Conservation (phyloP, 2,113 vertebrate genomes). For the Psittacula cyanocephala region DNA sequence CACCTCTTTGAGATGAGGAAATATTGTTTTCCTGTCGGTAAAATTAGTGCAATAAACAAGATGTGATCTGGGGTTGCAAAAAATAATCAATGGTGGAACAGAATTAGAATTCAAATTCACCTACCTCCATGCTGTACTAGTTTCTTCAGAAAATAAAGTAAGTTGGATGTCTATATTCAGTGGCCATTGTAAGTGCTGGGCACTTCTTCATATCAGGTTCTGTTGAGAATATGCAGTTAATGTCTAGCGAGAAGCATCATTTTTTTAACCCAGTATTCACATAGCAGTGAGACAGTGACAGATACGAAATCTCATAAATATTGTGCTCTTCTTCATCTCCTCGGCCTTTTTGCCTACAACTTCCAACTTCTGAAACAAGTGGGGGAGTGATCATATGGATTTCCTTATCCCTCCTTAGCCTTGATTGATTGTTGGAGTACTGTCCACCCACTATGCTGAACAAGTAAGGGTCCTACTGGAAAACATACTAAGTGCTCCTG, state of each 20-base stretch:
- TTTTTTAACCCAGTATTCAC: background rate
- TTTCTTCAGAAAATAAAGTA: background rate
- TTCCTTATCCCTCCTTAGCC: constrained; percentile 3
- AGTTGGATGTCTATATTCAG: background rate
- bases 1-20: constrained; percentile 17
- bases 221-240: background rate
- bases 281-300: background rate
- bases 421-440: constrained; percentile 18
- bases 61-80: background rate
- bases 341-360: background rate
- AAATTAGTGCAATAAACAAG: constrained; percentile 60
- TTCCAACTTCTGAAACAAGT: background rate
- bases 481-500: constrained; percentile 27
- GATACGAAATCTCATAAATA: background rate
- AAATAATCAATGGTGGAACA: constrained; percentile 15
- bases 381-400: background rate
- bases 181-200: background rate
- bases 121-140: background rate
- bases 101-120: constrained; percentile 25
- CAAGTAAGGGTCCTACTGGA: constrained; percentile 27
- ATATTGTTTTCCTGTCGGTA: background rate
- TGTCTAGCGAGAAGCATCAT: fast-evolving
- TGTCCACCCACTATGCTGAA: background rate
- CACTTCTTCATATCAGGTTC: background rate
- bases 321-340: background rate